Percentiles rank a stretch among this genome's conserved stretches.
These are phyloP conservation scores for Noctua janthina DNA, from an alignment of 2,888 invertebrate species.

Conservation along the genomic window DNA sequence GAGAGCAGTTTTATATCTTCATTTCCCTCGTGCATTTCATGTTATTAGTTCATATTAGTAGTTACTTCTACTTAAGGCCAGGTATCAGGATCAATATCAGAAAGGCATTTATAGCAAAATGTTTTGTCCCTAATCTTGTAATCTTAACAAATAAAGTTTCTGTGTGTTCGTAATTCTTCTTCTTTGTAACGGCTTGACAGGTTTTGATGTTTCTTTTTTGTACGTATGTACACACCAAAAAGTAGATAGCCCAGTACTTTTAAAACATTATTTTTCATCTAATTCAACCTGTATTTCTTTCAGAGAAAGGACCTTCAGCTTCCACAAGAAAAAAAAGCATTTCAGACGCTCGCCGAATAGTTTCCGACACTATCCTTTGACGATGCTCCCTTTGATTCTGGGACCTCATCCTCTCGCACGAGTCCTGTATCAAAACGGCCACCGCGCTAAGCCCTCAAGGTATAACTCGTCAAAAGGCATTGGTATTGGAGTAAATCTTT, in stretches of 20 bases:
- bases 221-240: not conserved
- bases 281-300: not conserved
- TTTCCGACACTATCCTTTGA: conserved; percentile 56
- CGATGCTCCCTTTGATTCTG: conserved; percentile 64
- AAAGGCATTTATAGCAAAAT: not conserved
- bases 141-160: not conserved
- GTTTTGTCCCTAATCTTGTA: not conserved
- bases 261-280: not conserved
- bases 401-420: conserved; percentile 48
- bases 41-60: conserved; percentile 11
- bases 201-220: not conserved
- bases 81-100: not conserved
- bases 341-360: conserved; percentile 34
- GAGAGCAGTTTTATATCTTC: conserved; percentile 45
- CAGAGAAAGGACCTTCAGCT: not conserved
- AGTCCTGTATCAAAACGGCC: conserved; percentile 49
- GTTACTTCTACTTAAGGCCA: not conserved
- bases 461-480: conserved; percentile 54
- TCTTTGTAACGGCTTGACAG: not conserved
- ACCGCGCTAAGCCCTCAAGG: conserved; percentile 56
- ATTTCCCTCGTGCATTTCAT: conserved; percentile 31
- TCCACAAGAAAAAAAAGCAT: conserved; percentile 9
- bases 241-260: not conserved
- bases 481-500: conserved; percentile 51
- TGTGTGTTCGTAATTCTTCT: not conserved